A percentile compares a stretch with the other conserved stretches of the same genome.
These are phyloP conservation scores for Clostera curtula DNA, from an alignment of 2,888 invertebrate species.

Conservation along the genomic window DNA sequence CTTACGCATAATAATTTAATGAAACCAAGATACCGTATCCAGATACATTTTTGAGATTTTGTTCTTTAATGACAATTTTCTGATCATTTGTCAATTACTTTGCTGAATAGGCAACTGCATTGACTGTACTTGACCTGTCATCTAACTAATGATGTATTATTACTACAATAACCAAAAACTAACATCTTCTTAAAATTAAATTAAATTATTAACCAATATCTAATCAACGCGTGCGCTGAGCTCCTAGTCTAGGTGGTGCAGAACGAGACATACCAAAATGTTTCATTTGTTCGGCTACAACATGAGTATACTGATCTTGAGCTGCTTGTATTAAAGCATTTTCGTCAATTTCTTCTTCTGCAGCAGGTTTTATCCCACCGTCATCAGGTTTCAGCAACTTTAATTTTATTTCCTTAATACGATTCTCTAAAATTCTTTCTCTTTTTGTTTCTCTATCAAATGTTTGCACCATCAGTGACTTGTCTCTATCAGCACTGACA, in stretches of 20 bases:
- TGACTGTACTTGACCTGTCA: too few relatives aligned
- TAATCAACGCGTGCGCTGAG: constrained; percentile 14
- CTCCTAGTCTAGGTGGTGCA: constrained; percentile 2
- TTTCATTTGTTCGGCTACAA: constrained; percentile 36
- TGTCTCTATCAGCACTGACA: constrained; percentile 79
- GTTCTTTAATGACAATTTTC: too few relatives aligned
- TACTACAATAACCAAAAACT: too few relatives aligned
- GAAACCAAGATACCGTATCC: too few relatives aligned
- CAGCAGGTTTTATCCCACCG: constrained; percentile 32
- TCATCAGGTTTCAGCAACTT: constrained; percentile 62
- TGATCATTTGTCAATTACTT: too few relatives aligned
- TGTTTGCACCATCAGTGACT: constrained; percentile 78
- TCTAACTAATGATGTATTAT: too few relatives aligned
- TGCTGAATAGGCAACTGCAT: too few relatives aligned
- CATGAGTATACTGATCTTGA: constrained; percentile 59
- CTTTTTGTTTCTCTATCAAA: constrained; percentile 88
- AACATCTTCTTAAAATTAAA: too few relatives aligned
- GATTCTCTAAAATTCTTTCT: constrained; percentile 90
- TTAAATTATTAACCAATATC: neutral
- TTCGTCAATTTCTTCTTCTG: constrained; percentile 23
- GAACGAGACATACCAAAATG: constrained; percentile 12
- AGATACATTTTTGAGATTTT: too few relatives aligned
- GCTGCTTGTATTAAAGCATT: constrained; percentile 26
- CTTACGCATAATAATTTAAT: too few relatives aligned
- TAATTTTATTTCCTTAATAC: constrained; percentile 84